Conservation (phyloP, 2,113 vertebrate genomes). For the Pavo muticus region DNA sequence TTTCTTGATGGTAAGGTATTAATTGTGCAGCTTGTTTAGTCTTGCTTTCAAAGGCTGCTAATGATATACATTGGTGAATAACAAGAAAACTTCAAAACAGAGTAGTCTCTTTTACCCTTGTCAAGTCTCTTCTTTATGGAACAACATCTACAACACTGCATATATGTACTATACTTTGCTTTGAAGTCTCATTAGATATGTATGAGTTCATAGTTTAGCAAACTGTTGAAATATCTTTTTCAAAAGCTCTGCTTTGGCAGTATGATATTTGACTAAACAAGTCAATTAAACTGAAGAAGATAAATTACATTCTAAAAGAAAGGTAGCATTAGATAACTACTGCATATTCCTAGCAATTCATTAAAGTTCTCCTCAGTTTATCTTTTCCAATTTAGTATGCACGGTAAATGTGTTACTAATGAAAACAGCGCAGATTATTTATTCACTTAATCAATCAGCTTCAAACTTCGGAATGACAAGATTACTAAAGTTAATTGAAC, state of each 20-base stretch:
- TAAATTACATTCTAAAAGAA: conserved; percentile 45
- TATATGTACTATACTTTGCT: background rate
- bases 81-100: background rate
- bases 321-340: conserved; percentile 55
- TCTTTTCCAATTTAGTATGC: conserved; percentile 48
- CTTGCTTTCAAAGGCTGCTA: background rate
- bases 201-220: conserved; percentile 29
- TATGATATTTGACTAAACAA: conserved; percentile 57
- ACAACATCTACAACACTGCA: background rate
- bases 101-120: background rate
- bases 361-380: conserved; percentile 40
- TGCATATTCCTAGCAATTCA: conserved; percentile 22
- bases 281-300: conserved; percentile 62
- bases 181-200: conserved; percentile 26
- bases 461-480: conserved; percentile 50
- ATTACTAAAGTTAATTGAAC: conserved; percentile 52
- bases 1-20: background rate
- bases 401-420: conserved; percentile 42
- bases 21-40: background rate
- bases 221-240: conserved; percentile 5
- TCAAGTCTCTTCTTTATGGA: background rate
- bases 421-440: conserved; percentile 54
- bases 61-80: background rate
- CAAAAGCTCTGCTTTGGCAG: background rate
- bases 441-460: conserved; percentile 59